These are phyloP conservation scores for Habrosyne pyritoides DNA, from an alignment of 2,888 invertebrate genomes.

Conservation along the genomic window DNA sequence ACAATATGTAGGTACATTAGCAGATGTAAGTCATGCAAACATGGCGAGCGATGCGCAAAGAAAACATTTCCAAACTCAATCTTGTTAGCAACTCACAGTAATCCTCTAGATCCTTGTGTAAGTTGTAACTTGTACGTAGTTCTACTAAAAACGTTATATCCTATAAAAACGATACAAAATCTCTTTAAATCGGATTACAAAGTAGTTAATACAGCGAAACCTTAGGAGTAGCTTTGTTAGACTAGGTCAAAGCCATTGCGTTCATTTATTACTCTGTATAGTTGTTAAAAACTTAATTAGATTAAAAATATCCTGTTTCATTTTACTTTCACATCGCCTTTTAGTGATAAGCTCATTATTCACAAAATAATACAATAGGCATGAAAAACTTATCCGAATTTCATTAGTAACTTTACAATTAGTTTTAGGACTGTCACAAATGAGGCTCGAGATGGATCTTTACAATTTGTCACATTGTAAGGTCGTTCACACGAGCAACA, in stretches of 20 bases:
- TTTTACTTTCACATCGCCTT: neutral
- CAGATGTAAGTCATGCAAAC: neutral
- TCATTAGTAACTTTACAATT: neutral
- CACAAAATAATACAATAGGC: neutral
- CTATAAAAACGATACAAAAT: slow-evolving; percentile 34
- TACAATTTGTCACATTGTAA: neutral
- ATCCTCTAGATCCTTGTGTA: slow-evolving; percentile 10
- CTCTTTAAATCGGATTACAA: slow-evolving; percentile 62
- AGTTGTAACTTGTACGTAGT: slow-evolving; percentile 20
- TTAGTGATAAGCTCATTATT: neutral
- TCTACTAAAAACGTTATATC: slow-evolving; percentile 10
- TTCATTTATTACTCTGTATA: slow-evolving; percentile 32
- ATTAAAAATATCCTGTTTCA: neutral
- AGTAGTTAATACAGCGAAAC: slow-evolving; percentile 50
- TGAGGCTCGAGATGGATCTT: neutral
- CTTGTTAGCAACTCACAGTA: neutral
- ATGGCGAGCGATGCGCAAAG: neutral
- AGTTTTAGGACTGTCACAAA: neutral
- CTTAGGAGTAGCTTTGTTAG: slow-evolving; percentile 36
- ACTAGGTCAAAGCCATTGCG: slow-evolving; percentile 58
- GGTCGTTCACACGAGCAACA: neutral
- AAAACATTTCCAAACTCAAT: neutral
- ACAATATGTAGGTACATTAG: slow-evolving; percentile 16
- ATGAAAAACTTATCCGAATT: neutral
- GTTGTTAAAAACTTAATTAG: slow-evolving; percentile 17